Evolutionary conservation across 2,797 vertebrate species (phyloP), one percentile per base, ranked within the genome.

Genomic region (Ctenosaura bakeri): DNA sequence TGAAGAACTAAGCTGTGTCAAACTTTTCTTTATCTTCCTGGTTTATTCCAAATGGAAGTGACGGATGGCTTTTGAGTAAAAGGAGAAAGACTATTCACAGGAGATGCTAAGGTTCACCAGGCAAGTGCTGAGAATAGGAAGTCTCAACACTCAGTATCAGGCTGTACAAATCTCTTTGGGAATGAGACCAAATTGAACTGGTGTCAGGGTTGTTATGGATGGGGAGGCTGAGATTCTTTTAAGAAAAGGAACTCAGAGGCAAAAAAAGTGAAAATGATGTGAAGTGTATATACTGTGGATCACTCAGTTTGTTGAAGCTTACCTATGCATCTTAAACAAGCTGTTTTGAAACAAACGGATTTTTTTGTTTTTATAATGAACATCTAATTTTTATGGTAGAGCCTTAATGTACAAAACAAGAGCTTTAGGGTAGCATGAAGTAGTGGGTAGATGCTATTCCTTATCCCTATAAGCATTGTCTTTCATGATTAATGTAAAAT

Each of bases 21-120:
- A 80, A 2, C 35, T 78, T 90, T 78, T n/a, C 56, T 87, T 83
- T 78, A 50, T 71, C n/a, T 81, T 71, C 12, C n/a, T 62, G n/a
- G 7, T 83, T 88, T 87, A 1, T 69, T 91, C 52, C 83, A 54
- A 29, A 32, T 0, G 82, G n/a, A 42, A 87, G 8, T 74, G 62
- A 56, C 10, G 32, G 29, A 59, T 85, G 5, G 5, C 18, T 0
- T 69, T 90, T 24, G 54, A 82, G 85, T 10, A 86, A 35, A 87
- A 76, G 14, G 2, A 56, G 10, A 2, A 52, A 4, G 20, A 85
- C 8, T 56, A 14, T 18, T 10, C 6, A 46, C 3, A 0, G 5
- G 26, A 18, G 1, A 38, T 18, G n/a, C n/a, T 78, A 35, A 86
- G 26, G 5, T 87, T 89, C 42, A 56, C 12, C 38, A 42, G 7